phyloP scores from a whole-genome alignment of 2,888 invertebrate species.

The Carpatolechia fugitivella region DNA sequence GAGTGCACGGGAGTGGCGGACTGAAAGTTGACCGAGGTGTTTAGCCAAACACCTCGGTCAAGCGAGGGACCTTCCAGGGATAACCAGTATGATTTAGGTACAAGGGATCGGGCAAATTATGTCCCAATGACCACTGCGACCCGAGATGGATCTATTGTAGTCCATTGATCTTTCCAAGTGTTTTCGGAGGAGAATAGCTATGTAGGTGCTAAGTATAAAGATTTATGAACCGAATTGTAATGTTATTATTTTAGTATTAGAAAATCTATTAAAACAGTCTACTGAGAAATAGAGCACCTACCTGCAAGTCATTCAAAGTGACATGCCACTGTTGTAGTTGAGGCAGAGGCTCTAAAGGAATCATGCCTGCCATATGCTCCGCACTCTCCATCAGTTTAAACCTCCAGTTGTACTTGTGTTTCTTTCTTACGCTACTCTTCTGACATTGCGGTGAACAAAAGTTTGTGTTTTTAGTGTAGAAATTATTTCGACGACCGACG shows the following conservation, averaged over 20 bases:
- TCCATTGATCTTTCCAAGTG: no score
- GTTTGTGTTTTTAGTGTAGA: slow-evolving; percentile 62
- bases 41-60: no score
- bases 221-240: no score
- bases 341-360: slow-evolving; percentile 71
- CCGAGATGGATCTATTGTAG: no score
- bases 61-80: no score
- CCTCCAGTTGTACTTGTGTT: slow-evolving; percentile 56
- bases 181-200: no score
- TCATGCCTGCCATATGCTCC: slow-evolving; percentile 71
- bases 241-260: background rate
- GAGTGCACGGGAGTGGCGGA: no score
- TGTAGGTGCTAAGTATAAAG: no score
- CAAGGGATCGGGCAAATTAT: no score
- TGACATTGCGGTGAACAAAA: slow-evolving; percentile 66
- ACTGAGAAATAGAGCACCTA: slow-evolving; percentile 21
- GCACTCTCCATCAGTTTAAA: slow-evolving; percentile 71
- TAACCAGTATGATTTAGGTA: no score
- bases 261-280: background rate
- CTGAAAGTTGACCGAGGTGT: no score
- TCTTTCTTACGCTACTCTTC: slow-evolving; percentile 45
- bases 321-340: slow-evolving; percentile 72
- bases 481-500: slow-evolving; percentile 61
- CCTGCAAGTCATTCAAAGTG: slow-evolving; percentile 61
- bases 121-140: no score